Base-by-base conservation (phyloP, 2,888 invertebrate genomes). In the Subacronicta megacephala region DNA sequence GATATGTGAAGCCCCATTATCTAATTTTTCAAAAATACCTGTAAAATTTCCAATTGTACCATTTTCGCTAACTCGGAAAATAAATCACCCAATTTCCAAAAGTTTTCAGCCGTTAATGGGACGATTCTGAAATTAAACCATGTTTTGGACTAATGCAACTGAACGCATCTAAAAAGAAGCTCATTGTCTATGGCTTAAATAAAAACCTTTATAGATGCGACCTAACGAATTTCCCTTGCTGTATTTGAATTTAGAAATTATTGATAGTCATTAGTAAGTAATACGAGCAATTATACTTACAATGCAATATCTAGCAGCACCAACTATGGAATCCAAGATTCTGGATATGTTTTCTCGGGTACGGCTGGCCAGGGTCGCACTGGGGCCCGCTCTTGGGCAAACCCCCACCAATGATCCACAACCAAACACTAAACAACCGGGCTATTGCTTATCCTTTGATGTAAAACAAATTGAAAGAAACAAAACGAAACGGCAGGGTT, bases 291-390 rank as follows among this genome's bases (percentile, higher is more conserved):
- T 31, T 16, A 80, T 87, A 94, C 94, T 94, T 77, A 94, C 94
- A 90, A 94, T 90, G 85, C 94, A 94, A 80, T 92, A 92, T 91
- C 94, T 90, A 67, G 93, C 94, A 81, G 92, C 94, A 83, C 89
- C 92, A 75, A 94, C 91, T 84, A 94, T 93, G 82, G 94, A 91
- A 84, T 94, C 92, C 87, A 94, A 91, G 78, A 94, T 93, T 81
- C 94, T 92, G 86, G 94, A 90, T 87, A 94, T 88, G 83, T 85
- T 94, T 77, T 92, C 89, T 70, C 92, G 84, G 66, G 88, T 85
- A 70, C 90, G 93, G 88, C 93, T 93, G 81, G 93, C 93, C 93
- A 94, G 90, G 84, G 90, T 93, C 83, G 84, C 78, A 78, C 80
- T 73, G 79, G 80, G 83, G 85, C 88, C 87, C 84, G 82, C 82